Conservation (phyloP, 2,888 invertebrate species). For the Encarsia formosa region DNA sequence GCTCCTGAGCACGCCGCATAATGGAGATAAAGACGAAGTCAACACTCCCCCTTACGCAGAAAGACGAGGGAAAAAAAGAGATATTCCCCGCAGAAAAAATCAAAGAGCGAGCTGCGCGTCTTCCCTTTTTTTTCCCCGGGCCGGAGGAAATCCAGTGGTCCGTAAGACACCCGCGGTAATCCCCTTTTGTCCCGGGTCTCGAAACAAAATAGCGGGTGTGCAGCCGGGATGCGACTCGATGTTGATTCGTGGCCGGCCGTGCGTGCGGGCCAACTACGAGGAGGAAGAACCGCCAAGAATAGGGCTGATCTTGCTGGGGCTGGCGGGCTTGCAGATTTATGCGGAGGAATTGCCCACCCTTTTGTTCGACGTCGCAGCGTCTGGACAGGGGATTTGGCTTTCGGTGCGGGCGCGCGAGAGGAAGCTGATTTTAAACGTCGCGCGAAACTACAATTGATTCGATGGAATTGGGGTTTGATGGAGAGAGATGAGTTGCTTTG, state of each 20-base stretch:
- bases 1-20: too few relatives aligned
- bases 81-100: too few relatives aligned
- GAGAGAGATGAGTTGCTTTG: too few relatives aligned
- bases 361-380: conserved; percentile 11
- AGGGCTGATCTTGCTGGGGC: conserved; percentile 8
- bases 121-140: too few relatives aligned
- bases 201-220: conserved; percentile 36
- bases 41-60: not conserved
- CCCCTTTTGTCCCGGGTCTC: conserved; percentile 33
- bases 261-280: conserved; percentile 26
- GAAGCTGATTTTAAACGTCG: too few relatives aligned
- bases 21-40: too few relatives aligned
- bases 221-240: conserved; percentile 7
- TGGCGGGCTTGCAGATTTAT: conserved; percentile 15
- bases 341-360: conserved; percentile 13
- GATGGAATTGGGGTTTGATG: too few relatives aligned
- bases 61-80: not conserved
- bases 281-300: not conserved
- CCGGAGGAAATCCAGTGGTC: conserved; percentile 13
- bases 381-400: conserved; percentile 16
- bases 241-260: conserved; percentile 31
- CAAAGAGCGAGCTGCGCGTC: not conserved
- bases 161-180: conserved; percentile 42
- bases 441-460: too few relatives aligned
- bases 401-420: not conserved